Conservation (phyloP, 2,113 vertebrate species). For the Anolis sagrei region DNA sequence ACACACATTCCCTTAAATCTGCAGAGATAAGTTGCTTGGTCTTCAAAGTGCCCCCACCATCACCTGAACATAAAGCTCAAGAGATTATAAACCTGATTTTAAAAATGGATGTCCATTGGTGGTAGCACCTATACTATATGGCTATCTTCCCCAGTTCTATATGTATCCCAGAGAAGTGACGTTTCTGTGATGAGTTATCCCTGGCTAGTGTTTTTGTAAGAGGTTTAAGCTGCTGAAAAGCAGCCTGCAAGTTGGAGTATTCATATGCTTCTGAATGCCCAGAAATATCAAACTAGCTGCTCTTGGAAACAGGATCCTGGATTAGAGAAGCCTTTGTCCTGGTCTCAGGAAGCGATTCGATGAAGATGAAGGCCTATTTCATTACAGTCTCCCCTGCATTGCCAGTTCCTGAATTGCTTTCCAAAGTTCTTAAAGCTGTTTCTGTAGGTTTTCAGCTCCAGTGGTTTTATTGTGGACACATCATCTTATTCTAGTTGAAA, state of each 20-base stretch:
- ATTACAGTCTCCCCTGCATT: no score
- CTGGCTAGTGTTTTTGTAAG: neutral
- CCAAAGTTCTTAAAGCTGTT: neutral
- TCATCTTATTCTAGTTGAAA: constrained; percentile 7
- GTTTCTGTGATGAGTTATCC: neutral
- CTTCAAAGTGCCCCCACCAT: no score
- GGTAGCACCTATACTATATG: neutral
- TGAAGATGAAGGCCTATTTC: neutral
- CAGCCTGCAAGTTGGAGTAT: neutral
- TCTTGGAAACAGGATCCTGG: neutral
- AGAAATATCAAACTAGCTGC: neutral
- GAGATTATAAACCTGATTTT: neutral
- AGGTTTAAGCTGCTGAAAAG: neutral
- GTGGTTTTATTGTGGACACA: constrained; percentile 9
- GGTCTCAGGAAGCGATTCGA: no score
- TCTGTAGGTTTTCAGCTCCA: neutral
- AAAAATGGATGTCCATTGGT: neutral
- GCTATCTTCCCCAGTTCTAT: neutral
- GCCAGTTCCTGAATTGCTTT: neutral
- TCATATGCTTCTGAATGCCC: neutral
- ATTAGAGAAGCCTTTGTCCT: neutral
- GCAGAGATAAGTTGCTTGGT: neutral
- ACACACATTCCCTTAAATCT: no score
- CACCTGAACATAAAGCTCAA: neutral
- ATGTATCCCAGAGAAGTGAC: no score